Evolutionary conservation across 2,113 vertebrate genomes (phyloP).

Genomic region (Sander vitreus): DNA sequence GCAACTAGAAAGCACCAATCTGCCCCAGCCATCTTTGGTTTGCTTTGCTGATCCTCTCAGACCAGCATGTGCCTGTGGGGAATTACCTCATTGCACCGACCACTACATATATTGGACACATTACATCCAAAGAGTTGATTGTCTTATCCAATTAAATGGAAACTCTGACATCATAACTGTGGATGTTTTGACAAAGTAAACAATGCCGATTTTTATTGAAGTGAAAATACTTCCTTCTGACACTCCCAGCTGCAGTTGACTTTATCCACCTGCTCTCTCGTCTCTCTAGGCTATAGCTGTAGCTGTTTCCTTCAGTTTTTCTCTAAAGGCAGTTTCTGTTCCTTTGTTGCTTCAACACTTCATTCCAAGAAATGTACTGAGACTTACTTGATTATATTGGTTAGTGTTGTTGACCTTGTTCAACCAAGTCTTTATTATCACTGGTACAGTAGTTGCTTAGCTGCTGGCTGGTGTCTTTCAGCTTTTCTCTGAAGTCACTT

Average conservation of each 20-base stretch:
- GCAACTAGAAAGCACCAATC: constrained; percentile 60
- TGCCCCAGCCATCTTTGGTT: constrained; percentile 63
- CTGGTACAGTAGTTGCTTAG: not conserved
- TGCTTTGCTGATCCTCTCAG: constrained; percentile 44
- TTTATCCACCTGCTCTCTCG: not conserved
- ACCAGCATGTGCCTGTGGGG: constrained; percentile 30
- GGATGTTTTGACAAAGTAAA: not conserved
- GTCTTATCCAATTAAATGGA: not conserved
- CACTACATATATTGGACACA: constrained; percentile 1
- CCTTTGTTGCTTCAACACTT: not conserved
- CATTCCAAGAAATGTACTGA: not conserved
- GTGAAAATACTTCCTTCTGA: not conserved
- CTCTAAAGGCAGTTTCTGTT: not conserved
- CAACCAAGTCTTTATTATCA: not conserved
- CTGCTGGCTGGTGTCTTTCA: not conserved
- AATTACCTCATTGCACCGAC: constrained; percentile 34
- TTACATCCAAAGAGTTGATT: not conserved
- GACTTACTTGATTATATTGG: not conserved
- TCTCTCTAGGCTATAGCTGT: not conserved
- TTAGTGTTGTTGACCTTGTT: not conserved
- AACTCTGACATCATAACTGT: not conserved
- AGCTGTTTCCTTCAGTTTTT: not conserved
- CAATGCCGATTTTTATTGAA: too few species aligned
- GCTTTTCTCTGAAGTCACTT: not conserved
- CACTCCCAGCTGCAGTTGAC: not conserved